Evolutionary conservation across 1,140 invertebrate genomes (phyloP).

Genomic region (Melitaea cinxia): DNA sequence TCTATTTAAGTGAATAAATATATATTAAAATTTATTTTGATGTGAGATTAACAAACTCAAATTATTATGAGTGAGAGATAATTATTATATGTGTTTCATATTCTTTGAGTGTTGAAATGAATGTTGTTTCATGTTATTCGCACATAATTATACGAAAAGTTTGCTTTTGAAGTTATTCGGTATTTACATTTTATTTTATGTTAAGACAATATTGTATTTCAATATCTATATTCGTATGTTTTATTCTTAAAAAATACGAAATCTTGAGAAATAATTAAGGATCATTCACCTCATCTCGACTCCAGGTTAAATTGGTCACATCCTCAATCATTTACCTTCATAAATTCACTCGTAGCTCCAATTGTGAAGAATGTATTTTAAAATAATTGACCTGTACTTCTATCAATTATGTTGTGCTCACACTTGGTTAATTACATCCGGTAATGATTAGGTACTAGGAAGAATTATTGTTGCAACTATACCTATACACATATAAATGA

Average conservation of each 20-base stretch:
- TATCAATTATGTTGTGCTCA: slow-evolving; percentile 16
- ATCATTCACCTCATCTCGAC: slow-evolving; percentile 26
- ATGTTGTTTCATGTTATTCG: not conserved
- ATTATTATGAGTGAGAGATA: not conserved
- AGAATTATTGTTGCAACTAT: not conserved
- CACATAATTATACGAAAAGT: not conserved
- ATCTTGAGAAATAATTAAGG: slow-evolving; percentile 13
- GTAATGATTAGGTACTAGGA: no score
- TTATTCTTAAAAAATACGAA: not conserved
- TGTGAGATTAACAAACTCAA: not conserved
- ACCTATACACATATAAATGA: no score
- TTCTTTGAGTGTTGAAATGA: not conserved
- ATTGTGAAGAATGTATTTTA: slow-evolving; percentile 20
- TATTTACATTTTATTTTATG: no score
- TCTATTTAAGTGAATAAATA: not conserved
- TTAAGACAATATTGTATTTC: no score
- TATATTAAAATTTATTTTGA: not conserved
- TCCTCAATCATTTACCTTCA: slow-evolving; percentile 29
- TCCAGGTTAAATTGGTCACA: slow-evolving; percentile 32
- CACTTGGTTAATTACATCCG: not conserved
- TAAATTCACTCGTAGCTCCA: slow-evolving; percentile 27
- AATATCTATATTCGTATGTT: no score
- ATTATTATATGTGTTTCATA: not conserved
- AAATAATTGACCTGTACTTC: slow-evolving; percentile 20
- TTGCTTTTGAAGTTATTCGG: not conserved